A percentile compares a stretch with the other conserved stretches of the same genome.
Evolutionary conservation across 2,888 invertebrate genomes (phyloP).

Genomic region (Ectobius pallidus): DNA sequence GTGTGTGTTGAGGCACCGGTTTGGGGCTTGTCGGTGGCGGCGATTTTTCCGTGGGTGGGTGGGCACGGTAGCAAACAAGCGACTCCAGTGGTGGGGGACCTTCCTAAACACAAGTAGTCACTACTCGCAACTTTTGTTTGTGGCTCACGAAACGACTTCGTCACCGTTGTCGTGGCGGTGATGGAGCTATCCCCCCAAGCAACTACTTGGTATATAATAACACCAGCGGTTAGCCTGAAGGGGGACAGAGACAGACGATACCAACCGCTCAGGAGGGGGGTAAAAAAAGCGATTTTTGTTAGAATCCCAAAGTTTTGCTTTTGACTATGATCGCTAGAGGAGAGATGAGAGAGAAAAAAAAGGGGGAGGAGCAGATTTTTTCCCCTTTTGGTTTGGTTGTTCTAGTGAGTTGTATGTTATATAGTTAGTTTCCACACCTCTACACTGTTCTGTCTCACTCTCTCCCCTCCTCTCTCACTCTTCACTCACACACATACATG

Average conservation of each 20-base stretch:
- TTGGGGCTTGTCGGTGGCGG: slow-evolving; percentile 10
- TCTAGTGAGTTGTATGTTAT: slow-evolving; percentile 19
- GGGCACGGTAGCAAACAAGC: slow-evolving; percentile 14
- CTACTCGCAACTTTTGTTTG: background rate
- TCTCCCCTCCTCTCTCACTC: background rate
- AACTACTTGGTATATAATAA: slow-evolving; percentile 5
- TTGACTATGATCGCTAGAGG: slow-evolving; percentile 1
- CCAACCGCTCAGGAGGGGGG: background rate
- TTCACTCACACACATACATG: background rate
- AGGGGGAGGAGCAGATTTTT: slow-evolving; percentile 27
- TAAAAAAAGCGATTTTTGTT: slow-evolving; percentile 18
- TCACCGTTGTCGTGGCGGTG: background rate
- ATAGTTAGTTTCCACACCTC: slow-evolving; percentile 33
- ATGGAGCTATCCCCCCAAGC: slow-evolving; percentile 8
- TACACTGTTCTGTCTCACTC: slow-evolving; percentile 3
- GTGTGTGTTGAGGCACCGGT: background rate
- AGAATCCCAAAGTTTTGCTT: slow-evolving; percentile 21
- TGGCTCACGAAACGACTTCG: background rate
- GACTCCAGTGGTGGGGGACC: slow-evolving; percentile 22
- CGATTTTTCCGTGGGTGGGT: slow-evolving; percentile 22
- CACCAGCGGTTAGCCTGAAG: slow-evolving; percentile 18
- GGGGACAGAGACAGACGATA: background rate
- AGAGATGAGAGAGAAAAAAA: slow-evolving; percentile 16
- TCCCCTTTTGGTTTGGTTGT: background rate
- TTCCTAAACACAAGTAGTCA: slow-evolving; percentile 7